Evolutionary conservation across 2,113 vertebrate genomes (phyloP), one percentile per base, ranked within the genome.

Genomic region (Lanius ludovicianus): DNA sequence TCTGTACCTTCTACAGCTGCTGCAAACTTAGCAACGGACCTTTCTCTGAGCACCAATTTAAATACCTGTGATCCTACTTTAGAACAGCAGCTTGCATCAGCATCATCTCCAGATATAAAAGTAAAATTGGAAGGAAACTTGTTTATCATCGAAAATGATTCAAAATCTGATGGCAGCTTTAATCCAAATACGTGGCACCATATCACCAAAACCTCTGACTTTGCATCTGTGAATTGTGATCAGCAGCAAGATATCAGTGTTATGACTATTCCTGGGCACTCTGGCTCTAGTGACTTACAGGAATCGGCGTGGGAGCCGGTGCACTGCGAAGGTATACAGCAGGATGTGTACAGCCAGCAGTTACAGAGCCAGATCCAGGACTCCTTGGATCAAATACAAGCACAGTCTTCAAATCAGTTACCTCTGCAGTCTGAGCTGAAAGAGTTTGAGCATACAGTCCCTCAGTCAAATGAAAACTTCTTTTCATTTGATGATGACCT

Each of bases 401-500:
- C 97, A 90, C 97, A 98, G 95, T 96, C 98, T 50, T 97, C 98
- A n/a, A 96, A 97, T 94, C 99, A 99, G 89, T 98, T 99, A 96
- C 94, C 98, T 47, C 95, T 98, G 91, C 99, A 98, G 94, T 97
- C 98, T 2, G 98, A 99, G 75, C 96, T 99, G 97, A 99, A 99
- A 60, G 99, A 99, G 78, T 99, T 99, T 95, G 98, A 98, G 76
- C 97, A 98, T 59, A 93, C 98, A 35, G 98, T 98, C 75, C 98
- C 99, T 69, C 99, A 99, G 87, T 96, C 99, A 70, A 99, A 94
- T 39, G 99, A 99, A 53, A 99, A 98, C 96, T 99, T 98, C 97
- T 99, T 99, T 78, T 97, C 98, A 10, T 99, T 99, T 82, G 99
- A 99, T 60, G 99, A 99, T 4, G 99, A 99, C 67, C 98, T 99